Base-by-base conservation (phyloP, 2,113 vertebrate species). In the Nothoprocta perdicaria region DNA sequence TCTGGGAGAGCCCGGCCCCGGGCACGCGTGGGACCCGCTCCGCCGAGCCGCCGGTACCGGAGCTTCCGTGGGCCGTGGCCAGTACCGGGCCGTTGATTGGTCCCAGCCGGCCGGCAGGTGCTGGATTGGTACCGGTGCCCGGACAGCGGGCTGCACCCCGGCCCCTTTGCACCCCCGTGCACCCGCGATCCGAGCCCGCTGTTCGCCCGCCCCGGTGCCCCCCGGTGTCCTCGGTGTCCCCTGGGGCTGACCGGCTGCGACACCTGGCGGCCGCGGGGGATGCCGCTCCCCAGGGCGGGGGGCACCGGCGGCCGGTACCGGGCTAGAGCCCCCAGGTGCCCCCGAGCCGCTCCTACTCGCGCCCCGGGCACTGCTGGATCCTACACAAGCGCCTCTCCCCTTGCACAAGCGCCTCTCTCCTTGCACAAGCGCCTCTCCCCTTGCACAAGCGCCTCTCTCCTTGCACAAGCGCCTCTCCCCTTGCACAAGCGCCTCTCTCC, bases 1-100 rank as follows among this genome's bases (percentile, higher is more conserved):
- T 94, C 83, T 95, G 96, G 97, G 97, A 96, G 95, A 97, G 79
- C 68, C 57, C 21, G 91, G 71, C 92, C 65, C 81, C 46, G 76
- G 53, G 53, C 53, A 55, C 53, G 27, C 27, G 52, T 14, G 53
- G 14, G 53, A 14, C 53, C 14, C 53, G 53, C 24, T 27, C 26
- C 13, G 16, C 41, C 5, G 73, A 71, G 89, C 11, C 67, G 10
- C 50, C 11, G 50, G 50, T 6, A 24, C 50, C 50, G 50, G 50
- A 26, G 50, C 50, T 14, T 9, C 50, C 23, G 24, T 8, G 50
- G 45, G 45, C 45, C 23, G 9, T 23, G 48, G 24, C 9, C 48
- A 1, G 61, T 0, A 0, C n/a, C 0, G 81, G 22, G 48, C 22
- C 19, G 0, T 38, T 3, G 4, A 26, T 1, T 66, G n/a, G 66